These are phyloP conservation scores for Syrrhaptes paradoxus DNA, from an alignment of 2,113 vertebrate genomes.

Conservation along the genomic window DNA sequence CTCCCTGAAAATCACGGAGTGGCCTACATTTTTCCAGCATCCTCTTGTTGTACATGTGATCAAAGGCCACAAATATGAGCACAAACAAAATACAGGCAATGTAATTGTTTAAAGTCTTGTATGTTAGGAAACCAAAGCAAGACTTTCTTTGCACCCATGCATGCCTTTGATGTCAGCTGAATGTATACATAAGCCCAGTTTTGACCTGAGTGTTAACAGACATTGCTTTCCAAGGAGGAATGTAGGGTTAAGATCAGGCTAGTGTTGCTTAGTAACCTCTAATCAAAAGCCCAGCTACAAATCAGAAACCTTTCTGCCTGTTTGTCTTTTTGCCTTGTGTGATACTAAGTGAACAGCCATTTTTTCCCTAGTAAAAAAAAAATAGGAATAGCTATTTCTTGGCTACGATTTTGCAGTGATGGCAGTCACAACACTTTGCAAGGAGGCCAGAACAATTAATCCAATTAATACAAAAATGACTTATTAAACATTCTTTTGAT, in stretches of 20 bases:
- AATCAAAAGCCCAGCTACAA: not conserved
- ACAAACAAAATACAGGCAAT: not conserved
- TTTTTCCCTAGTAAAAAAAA: not conserved
- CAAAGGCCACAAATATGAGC: not conserved
- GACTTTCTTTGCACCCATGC: not conserved
- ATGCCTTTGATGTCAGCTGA: conserved; percentile 26
- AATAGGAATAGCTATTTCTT: not conserved
- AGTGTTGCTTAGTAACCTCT: conserved; percentile 24
- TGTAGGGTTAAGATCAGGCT: not conserved
- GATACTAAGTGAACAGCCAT: not conserved
- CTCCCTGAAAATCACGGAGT: not conserved
- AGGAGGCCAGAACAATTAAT: not conserved
- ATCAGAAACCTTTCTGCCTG: not conserved
- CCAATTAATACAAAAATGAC: not conserved
- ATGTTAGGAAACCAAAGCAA: not conserved
- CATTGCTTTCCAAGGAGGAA: conserved; percentile 8
- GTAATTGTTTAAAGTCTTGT: not conserved
- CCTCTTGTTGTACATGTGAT: not conserved
- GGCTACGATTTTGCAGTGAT: not conserved
- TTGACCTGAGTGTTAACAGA: not conserved
- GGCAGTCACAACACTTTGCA: not conserved
- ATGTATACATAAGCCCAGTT: not conserved
- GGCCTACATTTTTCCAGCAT: not conserved
- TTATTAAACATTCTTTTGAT: not conserved
- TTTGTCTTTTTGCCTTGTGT: not conserved